These are phyloP conservation scores for Myripristis jacobus DNA, from an alignment of 2,797 vertebrate genomes.

Conservation along the genomic window DNA sequence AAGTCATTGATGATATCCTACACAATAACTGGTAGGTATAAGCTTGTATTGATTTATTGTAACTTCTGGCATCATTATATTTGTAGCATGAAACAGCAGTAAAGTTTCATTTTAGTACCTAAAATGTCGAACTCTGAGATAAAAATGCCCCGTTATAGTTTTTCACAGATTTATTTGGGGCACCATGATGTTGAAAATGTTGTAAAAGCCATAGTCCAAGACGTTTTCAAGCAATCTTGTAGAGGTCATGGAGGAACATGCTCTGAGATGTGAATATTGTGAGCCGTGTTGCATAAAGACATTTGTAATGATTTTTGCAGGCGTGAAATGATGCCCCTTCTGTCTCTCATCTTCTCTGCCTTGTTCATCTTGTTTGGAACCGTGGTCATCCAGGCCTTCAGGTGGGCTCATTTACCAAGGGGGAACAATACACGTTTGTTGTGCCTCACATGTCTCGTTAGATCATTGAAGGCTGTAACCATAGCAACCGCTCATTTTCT, in stretches of 20 bases:
- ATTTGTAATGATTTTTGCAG: conserved; percentile 75
- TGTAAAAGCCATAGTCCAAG: not conserved
- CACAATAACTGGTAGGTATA: conserved; percentile 93
- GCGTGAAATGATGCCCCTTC: conserved; percentile 98
- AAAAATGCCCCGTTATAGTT: not conserved
- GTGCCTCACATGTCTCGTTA: not conserved
- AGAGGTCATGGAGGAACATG: not conserved
- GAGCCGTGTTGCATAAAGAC: conserved; percentile 4
- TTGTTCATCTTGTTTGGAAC: conserved; percentile 98
- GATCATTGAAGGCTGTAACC: not conserved
- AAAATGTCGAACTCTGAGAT: not conserved
- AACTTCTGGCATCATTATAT: no score
- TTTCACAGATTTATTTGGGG: not conserved
- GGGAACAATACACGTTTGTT: not conserved
- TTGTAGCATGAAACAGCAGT: no score
- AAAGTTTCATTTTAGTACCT: not conserved
- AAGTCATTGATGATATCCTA: conserved; percentile 90
- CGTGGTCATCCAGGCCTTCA: conserved; percentile 96
- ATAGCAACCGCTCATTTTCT: conserved; percentile 1
- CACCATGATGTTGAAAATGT: not conserved
- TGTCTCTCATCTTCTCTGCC: conserved; percentile 96
- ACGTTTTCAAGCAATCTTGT: no score
- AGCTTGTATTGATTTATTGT: no score
- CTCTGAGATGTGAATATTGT: not conserved
- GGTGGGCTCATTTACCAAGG: conserved; percentile 76